These are phyloP conservation scores for Rugalucina vietnamica DNA, from an alignment of 2,888 invertebrate species.

Conservation along the genomic window DNA sequence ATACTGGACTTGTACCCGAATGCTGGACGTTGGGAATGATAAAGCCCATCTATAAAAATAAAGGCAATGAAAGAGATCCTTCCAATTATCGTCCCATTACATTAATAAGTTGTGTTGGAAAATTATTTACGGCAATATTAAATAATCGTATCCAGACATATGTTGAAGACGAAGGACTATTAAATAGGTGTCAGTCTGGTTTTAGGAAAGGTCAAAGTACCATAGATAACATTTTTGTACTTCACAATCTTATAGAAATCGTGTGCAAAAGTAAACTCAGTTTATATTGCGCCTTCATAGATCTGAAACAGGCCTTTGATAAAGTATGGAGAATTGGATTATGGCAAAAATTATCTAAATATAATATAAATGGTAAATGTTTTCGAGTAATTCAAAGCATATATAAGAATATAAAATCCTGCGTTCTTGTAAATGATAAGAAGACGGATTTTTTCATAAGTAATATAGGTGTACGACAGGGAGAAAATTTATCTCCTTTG, in stretches of 20 bases:
- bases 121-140: not conserved
- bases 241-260: not conserved
- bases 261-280: not conserved
- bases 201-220: not conserved
- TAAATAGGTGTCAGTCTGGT: not conserved
- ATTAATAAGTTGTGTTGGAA: not conserved
- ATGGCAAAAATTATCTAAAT: slow-evolving; percentile 19
- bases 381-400: not conserved
- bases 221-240: not conserved
- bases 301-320: not conserved
- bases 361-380: not conserved
- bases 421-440: not conserved
- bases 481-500: not conserved
- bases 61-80: not conserved
- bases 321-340: slow-evolving; percentile 11
- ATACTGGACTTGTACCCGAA: not conserved
- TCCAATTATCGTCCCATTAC: not conserved
- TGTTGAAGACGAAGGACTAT: not conserved
- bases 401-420: slow-evolving; percentile 14
- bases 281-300: not conserved
- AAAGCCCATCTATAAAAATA: not conserved
- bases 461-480: not conserved
- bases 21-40: not conserved
- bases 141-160: not conserved
- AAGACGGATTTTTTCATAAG: not conserved